Evolutionary conservation across 1,140 invertebrate species (phyloP).

Genomic region (Mesaphorura yosii): DNA sequence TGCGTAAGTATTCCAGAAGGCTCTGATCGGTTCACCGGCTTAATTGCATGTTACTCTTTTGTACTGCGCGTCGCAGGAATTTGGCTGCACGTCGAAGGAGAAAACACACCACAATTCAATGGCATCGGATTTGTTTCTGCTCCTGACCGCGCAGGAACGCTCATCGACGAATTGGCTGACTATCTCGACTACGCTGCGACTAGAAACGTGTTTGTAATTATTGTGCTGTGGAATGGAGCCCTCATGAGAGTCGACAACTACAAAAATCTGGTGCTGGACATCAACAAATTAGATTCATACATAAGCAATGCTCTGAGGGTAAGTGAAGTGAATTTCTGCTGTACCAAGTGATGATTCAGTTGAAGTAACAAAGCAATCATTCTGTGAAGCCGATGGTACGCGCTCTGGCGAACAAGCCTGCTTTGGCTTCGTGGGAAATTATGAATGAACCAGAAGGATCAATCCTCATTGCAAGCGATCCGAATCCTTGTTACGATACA

Average conservation of each 20-base stretch:
- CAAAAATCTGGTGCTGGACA: conserved; percentile 36
- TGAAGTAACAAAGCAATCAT: background rate
- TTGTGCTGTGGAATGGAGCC: conserved; percentile 39
- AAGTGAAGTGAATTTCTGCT: no score
- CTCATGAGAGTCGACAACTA: conserved; percentile 33
- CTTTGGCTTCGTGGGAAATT: conserved; percentile 38
- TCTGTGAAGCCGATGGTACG: conserved; percentile 31
- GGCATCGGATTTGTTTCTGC: conserved; percentile 27
- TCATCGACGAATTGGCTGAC: conserved; percentile 25
- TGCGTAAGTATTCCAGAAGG: no score
- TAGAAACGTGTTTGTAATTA: conserved; percentile 37
- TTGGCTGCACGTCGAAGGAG: conserved; percentile 40
- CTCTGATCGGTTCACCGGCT: no score
- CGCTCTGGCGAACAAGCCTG: conserved; percentile 35
- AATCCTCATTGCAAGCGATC: conserved; percentile 30
- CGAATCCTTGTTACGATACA: conserved; percentile 37
- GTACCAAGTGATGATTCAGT: no score
- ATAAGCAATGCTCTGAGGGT: conserved; percentile 37
- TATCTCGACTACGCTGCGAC: conserved; percentile 31
- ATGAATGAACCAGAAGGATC: conserved; percentile 40
- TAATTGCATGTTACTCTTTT: no score
- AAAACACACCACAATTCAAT: conserved; percentile 33
- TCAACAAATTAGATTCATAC: conserved; percentile 37
- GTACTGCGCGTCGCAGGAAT: no score
- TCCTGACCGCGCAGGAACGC: conserved; percentile 23